Percentiles rank a stretch among this genome's conserved stretches.
These are phyloP conservation scores for Rhynchonema sp. DNA, from an alignment of 2,888 invertebrate genomes.

Conservation along the genomic window DNA sequence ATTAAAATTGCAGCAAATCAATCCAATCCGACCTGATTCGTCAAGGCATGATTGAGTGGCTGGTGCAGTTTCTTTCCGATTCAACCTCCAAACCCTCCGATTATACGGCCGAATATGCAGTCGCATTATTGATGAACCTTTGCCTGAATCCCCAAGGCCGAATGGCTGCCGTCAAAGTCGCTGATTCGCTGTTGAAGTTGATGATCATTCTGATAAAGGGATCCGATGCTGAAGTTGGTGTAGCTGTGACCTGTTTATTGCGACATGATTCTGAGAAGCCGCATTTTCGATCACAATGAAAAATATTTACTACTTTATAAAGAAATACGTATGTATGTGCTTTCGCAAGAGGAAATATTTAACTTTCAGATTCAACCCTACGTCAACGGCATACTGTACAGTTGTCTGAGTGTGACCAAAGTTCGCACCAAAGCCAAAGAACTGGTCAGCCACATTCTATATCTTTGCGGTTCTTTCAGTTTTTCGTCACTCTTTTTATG, in stretches of 20 bases:
- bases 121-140: conserved; percentile 48
- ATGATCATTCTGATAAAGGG: conserved; percentile 2
- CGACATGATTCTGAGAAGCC: too few relatives aligned
- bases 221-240: conserved; percentile 4
- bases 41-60: background rate
- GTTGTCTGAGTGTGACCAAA: conserved; percentile 35
- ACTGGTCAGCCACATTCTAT: conserved; percentile 30
- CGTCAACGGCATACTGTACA: conserved; percentile 39
- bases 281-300: too few relatives aligned
- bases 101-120: conserved; percentile 46
- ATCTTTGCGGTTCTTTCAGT: background rate
- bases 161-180: background rate
- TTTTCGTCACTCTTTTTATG: background rate
- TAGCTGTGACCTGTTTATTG: too few relatives aligned
- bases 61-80: background rate
- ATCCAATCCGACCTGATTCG: background rate
- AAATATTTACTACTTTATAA: too few relatives aligned
- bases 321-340: too few relatives aligned
- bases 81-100: conserved; percentile 21
- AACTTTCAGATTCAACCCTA: conserved; percentile 36
- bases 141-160: conserved; percentile 41
- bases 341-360: too few relatives aligned
- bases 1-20: background rate
- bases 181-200: conserved; percentile 1
- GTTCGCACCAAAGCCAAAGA: conserved; percentile 35